A percentile compares a stretch with the other conserved stretches of the same genome.
phyloP scores from a whole-genome alignment of 2,888 invertebrate species.

The Lasioglossum morio region DNA sequence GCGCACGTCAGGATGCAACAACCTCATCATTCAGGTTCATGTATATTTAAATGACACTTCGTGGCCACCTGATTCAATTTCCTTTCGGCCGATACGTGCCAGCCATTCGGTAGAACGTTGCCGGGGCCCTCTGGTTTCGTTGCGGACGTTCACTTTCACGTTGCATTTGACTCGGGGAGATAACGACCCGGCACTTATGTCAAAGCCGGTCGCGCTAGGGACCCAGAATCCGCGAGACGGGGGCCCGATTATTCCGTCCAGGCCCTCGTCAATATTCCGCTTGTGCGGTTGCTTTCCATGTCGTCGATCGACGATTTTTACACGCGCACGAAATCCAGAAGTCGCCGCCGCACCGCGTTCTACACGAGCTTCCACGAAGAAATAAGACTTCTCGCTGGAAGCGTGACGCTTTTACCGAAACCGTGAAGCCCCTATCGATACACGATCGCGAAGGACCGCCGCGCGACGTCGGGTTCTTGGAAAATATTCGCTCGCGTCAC shows the following conservation, averaged over 20 bases:
- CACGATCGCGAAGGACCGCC: slow-evolving; percentile 11
- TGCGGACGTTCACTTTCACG: slow-evolving; percentile 29
- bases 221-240: slow-evolving; percentile 65
- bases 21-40: slow-evolving; percentile 54
- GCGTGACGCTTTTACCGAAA: slow-evolving; percentile 65
- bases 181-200: slow-evolving; percentile 61
- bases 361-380: slow-evolving; percentile 52
- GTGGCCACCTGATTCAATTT: slow-evolving; percentile 54
- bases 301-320: slow-evolving; percentile 56
- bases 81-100: slow-evolving; percentile 50
- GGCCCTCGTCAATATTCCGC: slow-evolving; percentile 65
- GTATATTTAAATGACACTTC: slow-evolving; percentile 71
- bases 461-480: background rate
- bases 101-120: slow-evolving; percentile 27
- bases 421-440: slow-evolving; percentile 33
- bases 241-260: slow-evolving; percentile 55
- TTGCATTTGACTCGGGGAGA: slow-evolving; percentile 13
- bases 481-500: background rate
- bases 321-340: slow-evolving; percentile 68
- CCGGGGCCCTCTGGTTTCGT: background rate
- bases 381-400: slow-evolving; percentile 51
- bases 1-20: slow-evolving; percentile 1
- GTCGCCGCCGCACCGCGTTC: slow-evolving; percentile 30
- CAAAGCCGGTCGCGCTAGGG: slow-evolving; percentile 35
- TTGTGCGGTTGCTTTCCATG: slow-evolving; percentile 50